These are phyloP conservation scores for Anthophora plumipes DNA, from an alignment of 2,888 invertebrate genomes.

Conservation along the genomic window DNA sequence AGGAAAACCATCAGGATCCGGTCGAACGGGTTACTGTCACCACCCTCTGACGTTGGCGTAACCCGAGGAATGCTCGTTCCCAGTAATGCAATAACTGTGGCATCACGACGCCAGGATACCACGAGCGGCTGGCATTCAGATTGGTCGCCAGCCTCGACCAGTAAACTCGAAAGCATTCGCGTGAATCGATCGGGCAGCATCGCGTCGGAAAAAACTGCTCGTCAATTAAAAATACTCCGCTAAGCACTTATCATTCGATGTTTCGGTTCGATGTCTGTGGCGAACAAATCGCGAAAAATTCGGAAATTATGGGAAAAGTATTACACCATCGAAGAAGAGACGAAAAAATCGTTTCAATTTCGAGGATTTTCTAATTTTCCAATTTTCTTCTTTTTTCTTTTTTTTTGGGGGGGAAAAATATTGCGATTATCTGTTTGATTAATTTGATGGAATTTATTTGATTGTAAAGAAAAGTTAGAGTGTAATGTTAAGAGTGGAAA, in stretches of 20 bases:
- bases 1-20: constrained; percentile 58
- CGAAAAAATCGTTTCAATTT: too few species aligned
- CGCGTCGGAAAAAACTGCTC: constrained; percentile 24
- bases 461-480: too few species aligned
- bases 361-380: too few species aligned
- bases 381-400: too few species aligned
- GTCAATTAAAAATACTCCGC: constrained; percentile 43
- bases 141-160: constrained; percentile 59
- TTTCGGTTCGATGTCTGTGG: not conserved
- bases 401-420: too few species aligned
- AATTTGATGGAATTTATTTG: too few species aligned
- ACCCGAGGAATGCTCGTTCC: constrained; percentile 72
- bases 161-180: constrained; percentile 52
- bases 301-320: not conserved
- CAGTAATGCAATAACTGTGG: constrained; percentile 75
- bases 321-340: too few species aligned
- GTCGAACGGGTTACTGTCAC: constrained; percentile 56
- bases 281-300: not conserved
- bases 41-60: constrained; percentile 56
- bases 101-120: constrained; percentile 72
- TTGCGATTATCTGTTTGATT: too few species aligned
- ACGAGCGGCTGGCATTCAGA: constrained; percentile 71
- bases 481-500: too few species aligned
- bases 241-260: constrained; percentile 24
- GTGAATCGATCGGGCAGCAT: constrained; percentile 49